These are phyloP conservation scores for Thalassarche chlororhynchos DNA, from an alignment of 2,113 vertebrate species.

Conservation along the genomic window DNA sequence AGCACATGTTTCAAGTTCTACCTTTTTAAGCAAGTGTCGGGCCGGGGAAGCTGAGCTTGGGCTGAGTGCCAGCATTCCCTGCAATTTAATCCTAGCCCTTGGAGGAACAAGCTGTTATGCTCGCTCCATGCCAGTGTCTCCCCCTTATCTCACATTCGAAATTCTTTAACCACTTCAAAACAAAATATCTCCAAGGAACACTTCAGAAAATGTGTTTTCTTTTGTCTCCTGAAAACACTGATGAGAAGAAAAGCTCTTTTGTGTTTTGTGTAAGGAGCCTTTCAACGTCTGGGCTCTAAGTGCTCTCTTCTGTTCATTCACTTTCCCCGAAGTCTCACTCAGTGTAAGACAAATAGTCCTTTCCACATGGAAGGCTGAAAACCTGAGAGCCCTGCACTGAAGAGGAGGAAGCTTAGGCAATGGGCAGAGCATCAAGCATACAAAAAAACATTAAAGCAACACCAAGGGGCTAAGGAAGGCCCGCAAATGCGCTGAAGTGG, in stretches of 20 bases:
- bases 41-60: background rate
- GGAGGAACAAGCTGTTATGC: slow-evolving; percentile 62
- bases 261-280: slow-evolving; percentile 43
- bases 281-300: slow-evolving; percentile 34
- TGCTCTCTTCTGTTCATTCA: slow-evolving; percentile 62
- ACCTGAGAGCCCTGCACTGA: background rate
- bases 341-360: background rate
- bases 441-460: background rate
- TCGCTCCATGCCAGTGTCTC: slow-evolving; percentile 29
- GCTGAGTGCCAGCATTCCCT: slow-evolving; percentile 41
- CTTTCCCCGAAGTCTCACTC: slow-evolving; percentile 46
- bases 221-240: slow-evolving; percentile 66
- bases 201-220: slow-evolving; percentile 67
- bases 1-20: slow-evolving; percentile 62
- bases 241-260: slow-evolving; percentile 62
- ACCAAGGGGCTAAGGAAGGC: background rate
- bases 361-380: background rate
- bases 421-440: background rate
- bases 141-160: slow-evolving; percentile 51
- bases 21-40: slow-evolving; percentile 55
- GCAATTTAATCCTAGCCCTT: slow-evolving; percentile 58
- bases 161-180: slow-evolving; percentile 64
- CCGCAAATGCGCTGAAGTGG: background rate
- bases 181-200: slow-evolving; percentile 62
- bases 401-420: background rate